Evolutionary conservation across 2,888 invertebrate genomes (phyloP).

Genomic region (Drosophila macrospina): DNA sequence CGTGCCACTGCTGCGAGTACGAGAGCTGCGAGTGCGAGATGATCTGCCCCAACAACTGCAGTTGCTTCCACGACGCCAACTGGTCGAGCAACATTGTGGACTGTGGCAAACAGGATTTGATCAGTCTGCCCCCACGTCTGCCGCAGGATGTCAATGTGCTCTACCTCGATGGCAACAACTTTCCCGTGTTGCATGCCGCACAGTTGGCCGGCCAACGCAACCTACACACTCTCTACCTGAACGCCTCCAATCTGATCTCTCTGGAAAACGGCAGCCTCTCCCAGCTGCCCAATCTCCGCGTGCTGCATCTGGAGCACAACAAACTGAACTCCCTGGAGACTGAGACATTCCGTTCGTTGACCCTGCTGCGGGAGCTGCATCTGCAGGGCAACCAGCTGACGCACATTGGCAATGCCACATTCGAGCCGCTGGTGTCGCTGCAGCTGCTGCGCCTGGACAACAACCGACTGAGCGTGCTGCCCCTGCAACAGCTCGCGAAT

Average conservation of each 20-base stretch:
- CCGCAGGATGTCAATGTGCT: constrained; percentile 98
- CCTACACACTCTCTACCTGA: constrained; percentile 93
- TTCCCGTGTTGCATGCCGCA: constrained; percentile 91
- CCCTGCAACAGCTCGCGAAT: constrained; percentile 90
- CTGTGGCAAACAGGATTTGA: constrained; percentile 89
- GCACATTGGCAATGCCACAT: constrained; percentile 92
- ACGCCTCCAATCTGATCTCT: constrained; percentile 92
- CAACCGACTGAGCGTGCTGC: constrained; percentile 92
- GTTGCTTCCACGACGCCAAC: constrained; percentile 96
- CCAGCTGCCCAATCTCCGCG: constrained; percentile 91
- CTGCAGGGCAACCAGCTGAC: constrained; percentile 94
- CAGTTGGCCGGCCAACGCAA: constrained; percentile 96
- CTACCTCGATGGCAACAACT: constrained; percentile 95
- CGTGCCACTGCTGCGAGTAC: constrained; percentile 98
- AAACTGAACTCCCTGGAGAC: constrained; percentile 92
- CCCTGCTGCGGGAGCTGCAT: constrained; percentile 92
- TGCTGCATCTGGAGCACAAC: constrained; percentile 94
- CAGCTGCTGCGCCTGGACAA: constrained; percentile 93
- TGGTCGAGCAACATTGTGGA: constrained; percentile 97
- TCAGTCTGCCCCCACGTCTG: constrained; percentile 89
- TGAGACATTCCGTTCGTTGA: constrained; percentile 93
- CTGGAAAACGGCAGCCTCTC: constrained; percentile 96
- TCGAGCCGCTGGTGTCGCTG: constrained; percentile 91
- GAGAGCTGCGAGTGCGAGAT: constrained; percentile 98
- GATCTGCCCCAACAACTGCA: constrained; percentile 97